Conservation (phyloP, 2,888 invertebrate species). For the Heliconius cydno region DNA sequence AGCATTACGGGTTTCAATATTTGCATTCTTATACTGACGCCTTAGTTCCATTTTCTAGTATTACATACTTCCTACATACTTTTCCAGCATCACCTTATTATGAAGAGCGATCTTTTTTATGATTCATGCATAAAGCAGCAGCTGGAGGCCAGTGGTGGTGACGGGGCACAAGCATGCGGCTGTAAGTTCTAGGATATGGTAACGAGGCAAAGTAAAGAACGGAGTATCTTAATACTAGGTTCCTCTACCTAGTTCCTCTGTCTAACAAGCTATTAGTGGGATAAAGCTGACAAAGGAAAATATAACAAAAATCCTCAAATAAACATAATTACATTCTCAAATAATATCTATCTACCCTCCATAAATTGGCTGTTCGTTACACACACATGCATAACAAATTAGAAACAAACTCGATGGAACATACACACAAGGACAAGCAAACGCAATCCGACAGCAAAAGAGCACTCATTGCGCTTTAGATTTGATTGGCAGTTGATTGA, state of each 20-base stretch:
- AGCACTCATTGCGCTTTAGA: conserved; percentile 16
- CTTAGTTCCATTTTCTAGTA: neutral
- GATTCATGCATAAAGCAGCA: no score
- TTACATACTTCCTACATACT: neutral
- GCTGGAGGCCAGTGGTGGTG: no score
- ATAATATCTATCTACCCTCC: neutral
- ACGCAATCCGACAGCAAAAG: conserved; percentile 23
- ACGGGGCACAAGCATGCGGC: no score
- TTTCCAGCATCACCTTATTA: neutral
- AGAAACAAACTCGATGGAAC: neutral
- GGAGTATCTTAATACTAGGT: no score
- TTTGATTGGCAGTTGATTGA: conserved; percentile 28
- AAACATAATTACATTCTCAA: no score
- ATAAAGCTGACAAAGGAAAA: no score
- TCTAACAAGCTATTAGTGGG: no score
- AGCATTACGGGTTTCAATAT: neutral
- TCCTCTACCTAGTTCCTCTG: no score
- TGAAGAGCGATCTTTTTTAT: neutral
- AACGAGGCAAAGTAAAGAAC: no score
- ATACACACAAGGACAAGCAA: neutral
- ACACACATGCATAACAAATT: neutral
- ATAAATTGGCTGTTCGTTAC: neutral
- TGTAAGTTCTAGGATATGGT: no score
- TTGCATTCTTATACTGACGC: neutral
- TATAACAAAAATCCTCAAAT: no score